Evolutionary conservation across 2,888 invertebrate species (phyloP).

Genomic region (Phalangium opilio): DNA sequence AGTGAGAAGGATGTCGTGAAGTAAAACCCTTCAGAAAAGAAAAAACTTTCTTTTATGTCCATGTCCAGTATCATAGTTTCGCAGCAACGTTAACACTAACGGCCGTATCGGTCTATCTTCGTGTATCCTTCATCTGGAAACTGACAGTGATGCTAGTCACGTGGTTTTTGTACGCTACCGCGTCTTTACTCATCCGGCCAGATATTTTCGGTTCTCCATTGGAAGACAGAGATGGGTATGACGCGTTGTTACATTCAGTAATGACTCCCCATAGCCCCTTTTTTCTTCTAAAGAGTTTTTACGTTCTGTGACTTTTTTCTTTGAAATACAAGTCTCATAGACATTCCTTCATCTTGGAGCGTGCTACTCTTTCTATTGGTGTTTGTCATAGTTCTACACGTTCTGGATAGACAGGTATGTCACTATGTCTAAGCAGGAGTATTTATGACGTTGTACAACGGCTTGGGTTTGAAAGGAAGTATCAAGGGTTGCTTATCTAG

Average conservation of each 20-base stretch:
- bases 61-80: conserved; percentile 11
- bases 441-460: too few species aligned
- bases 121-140: conserved; percentile 69
- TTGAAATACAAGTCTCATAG: conserved; percentile 6
- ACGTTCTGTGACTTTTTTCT: neutral
- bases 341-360: conserved; percentile 12
- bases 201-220: conserved; percentile 10
- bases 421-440: too few species aligned
- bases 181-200: conserved; percentile 10
- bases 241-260: neutral
- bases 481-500: too few species aligned
- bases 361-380: conserved; percentile 14
- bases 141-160: conserved; percentile 47
- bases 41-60: neutral
- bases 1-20: too few species aligned
- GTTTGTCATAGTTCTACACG: conserved; percentile 17
- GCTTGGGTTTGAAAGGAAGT: too few species aligned
- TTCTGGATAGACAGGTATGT: conserved; percentile 20
- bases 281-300: too few species aligned
- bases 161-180: conserved; percentile 9
- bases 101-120: conserved; percentile 66
- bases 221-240: conserved; percentile 15
- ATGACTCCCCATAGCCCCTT: neutral
- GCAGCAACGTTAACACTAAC: conserved; percentile 65
- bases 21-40: too few species aligned